phyloP scores from a whole-genome alignment of 2,888 invertebrate genomes.

The Aleiodes testaceus region DNA sequence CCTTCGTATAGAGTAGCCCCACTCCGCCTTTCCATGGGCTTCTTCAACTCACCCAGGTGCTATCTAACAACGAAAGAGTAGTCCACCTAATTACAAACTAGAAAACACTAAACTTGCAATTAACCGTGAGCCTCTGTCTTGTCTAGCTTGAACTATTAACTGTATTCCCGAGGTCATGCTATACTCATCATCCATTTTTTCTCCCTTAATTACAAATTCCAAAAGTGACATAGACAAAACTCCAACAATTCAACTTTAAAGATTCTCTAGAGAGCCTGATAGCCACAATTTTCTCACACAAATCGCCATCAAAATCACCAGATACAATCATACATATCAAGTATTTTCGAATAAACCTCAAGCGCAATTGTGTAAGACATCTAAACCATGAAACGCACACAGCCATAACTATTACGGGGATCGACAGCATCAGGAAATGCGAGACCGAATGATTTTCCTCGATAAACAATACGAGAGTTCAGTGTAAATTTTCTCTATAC shows the following conservation, averaged over 20 bases:
- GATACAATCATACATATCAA: neutral
- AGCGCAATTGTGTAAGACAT: slow-evolving; percentile 16
- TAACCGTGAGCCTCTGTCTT: slow-evolving; percentile 61
- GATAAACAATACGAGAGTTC: slow-evolving; percentile 1
- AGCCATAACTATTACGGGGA: neutral
- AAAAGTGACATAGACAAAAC: neutral
- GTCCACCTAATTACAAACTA: slow-evolving; percentile 69
- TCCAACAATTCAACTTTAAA: too few species aligned
- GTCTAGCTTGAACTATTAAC: slow-evolving; percentile 14
- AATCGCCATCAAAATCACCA: neutral
- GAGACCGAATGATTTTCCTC: neutral
- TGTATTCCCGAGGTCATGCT: slow-evolving; percentile 48
- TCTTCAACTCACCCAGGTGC: slow-evolving; percentile 60
- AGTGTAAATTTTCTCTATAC: neutral
- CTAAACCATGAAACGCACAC: slow-evolving; percentile 24
- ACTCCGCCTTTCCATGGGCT: neutral
- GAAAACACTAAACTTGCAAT: slow-evolving; percentile 70
- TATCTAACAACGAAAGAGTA: slow-evolving; percentile 49
- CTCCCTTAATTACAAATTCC: neutral
- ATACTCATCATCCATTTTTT: neutral
- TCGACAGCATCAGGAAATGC: slow-evolving; percentile 3
- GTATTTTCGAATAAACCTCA: neutral
- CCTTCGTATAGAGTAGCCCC: slow-evolving; percentile 4
- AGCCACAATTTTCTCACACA: slow-evolving; percentile 2
- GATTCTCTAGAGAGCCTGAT: too few species aligned